Percentiles rank a stretch among this genome's conserved stretches.
Conservation (phyloP, 2,888 invertebrate genomes). For the Drosophila falleni region DNA sequence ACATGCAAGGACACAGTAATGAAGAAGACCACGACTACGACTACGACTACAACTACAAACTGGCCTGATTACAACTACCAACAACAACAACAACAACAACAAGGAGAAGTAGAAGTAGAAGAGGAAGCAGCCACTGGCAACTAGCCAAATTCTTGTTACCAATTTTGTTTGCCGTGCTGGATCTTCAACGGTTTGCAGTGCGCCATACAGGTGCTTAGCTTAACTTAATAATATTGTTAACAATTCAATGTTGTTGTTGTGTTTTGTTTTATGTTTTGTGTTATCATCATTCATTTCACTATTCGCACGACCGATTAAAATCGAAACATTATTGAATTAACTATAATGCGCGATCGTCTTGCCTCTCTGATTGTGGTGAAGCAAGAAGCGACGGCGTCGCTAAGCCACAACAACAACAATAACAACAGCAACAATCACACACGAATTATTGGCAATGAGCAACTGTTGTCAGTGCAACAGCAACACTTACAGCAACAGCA, state of each 20-base stretch:
- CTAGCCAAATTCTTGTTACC: constrained; percentile 19
- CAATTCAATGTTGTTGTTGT: constrained; percentile 10
- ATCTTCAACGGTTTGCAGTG: constrained; percentile 75
- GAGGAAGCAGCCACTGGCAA: constrained; percentile 14
- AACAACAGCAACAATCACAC: constrained; percentile 30
- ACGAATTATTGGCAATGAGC: not conserved
- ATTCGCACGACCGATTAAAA: constrained; percentile 17
- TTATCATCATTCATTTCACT: constrained; percentile 5
- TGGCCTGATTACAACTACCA: constrained; percentile 51
- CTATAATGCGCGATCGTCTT: constrained; percentile 85
- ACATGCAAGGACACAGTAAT: constrained; percentile 43
- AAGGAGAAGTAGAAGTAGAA: constrained; percentile 2
- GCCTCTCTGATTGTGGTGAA: constrained; percentile 85
- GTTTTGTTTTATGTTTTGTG: constrained; percentile 29
- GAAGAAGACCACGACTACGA: constrained; percentile 39
- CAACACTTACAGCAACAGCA: constrained; percentile 42
- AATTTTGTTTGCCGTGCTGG: constrained; percentile 81
- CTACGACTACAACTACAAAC: constrained; percentile 18
- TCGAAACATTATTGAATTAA: constrained; percentile 24
- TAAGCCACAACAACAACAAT: constrained; percentile 49
- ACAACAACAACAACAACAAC: constrained; percentile 6
- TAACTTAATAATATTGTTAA: not conserved
- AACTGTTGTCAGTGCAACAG: constrained; percentile 11
- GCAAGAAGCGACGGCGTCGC: constrained; percentile 81
- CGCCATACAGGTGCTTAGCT: constrained; percentile 85